Percentiles rank a stretch among this genome's conserved stretches.
Evolutionary conservation across 2,888 invertebrate genomes (phyloP).

Genomic region (Apocheima hispidaria): DNA sequence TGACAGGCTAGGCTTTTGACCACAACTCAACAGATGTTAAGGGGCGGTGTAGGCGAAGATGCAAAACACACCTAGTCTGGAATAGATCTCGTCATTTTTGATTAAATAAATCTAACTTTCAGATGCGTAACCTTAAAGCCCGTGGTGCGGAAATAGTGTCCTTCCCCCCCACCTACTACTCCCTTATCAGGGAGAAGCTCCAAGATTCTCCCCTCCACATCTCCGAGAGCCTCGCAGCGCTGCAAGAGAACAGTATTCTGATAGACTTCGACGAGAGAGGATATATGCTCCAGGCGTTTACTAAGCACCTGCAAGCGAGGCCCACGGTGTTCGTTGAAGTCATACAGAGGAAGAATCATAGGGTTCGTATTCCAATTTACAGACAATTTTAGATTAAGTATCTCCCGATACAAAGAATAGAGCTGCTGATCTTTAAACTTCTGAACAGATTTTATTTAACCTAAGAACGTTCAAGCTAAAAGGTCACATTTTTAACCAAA

Average conservation of each 20-base stretch:
- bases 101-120: slow-evolving; percentile 25
- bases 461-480: too few species aligned
- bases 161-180: slow-evolving; percentile 96
- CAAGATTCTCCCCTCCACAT: slow-evolving; percentile 87
- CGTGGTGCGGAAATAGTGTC: slow-evolving; percentile 96
- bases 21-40: too few species aligned
- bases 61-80: too few species aligned
- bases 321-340: slow-evolving; percentile 98
- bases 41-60: too few species aligned
- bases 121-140: slow-evolving; percentile 90
- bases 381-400: not conserved
- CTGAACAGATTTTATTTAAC: too few species aligned
- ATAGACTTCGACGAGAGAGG: slow-evolving; percentile 99
- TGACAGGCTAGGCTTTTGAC: too few species aligned
- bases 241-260: slow-evolving; percentile 95
- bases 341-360: slow-evolving; percentile 97
- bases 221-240: slow-evolving; percentile 91
- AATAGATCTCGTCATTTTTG: too few species aligned
- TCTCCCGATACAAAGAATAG: too few species aligned
- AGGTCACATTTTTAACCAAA: too few species aligned
- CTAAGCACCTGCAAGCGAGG: slow-evolving; percentile 97
- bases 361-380: slow-evolving; percentile 85
- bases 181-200: slow-evolving; percentile 91
- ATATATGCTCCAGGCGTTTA: slow-evolving; percentile 98
- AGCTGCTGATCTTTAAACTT: too few species aligned